Base-by-base conservation (phyloP, 2,888 invertebrate genomes). In the Aleiodes testaceus region DNA sequence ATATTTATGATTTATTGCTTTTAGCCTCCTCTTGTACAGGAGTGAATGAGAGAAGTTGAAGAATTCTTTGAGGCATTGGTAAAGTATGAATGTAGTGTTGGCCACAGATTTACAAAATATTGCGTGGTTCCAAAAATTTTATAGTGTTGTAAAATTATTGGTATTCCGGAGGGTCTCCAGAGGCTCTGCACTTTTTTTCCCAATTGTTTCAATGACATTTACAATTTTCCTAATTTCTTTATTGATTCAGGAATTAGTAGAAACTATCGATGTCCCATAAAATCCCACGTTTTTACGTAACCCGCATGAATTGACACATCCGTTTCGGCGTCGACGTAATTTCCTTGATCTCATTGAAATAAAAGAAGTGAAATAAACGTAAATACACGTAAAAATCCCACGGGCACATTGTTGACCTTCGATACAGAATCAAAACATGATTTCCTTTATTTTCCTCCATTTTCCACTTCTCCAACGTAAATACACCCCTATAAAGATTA, bases 291-390 rank as follows among this genome's bases (percentile, higher is more conserved):
- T 36, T 50, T 42, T 49, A 66, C 44, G 12, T 59, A 52, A 61
- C 83, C 83, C 83, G 83, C 82, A 83, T 83, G 80, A 14, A 59
- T 77, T 79, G 77, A 79, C 83, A 79, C 83, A 82, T 82, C 82
- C 83, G 81, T 77, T 77, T 30, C 68, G 63, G 53, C 72, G 53
- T 65, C 64, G 36, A 63, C n/a, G 78, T 81, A 80, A 82, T 82
- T 82, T 80, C 80, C 78, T 78, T 75, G 78, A 80, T 78, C 79
- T 75, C 74, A 70, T 75, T 45, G 45, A 59, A 65, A 73, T 67
- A 68, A 70, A 67, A 22, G 70, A 63, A 66, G 42, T 18, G 70
- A 61, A 70, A 69, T 72, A 44, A 18, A 12, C 22, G 63, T 61
- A 50, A 66, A 72, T 70, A 64, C 53, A 66, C 53, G 16, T 22